Evolutionary conservation across 2,888 invertebrate genomes (phyloP), one percentile per base, ranked within the genome.

Genomic region (Epinotia brunnichana): DNA sequence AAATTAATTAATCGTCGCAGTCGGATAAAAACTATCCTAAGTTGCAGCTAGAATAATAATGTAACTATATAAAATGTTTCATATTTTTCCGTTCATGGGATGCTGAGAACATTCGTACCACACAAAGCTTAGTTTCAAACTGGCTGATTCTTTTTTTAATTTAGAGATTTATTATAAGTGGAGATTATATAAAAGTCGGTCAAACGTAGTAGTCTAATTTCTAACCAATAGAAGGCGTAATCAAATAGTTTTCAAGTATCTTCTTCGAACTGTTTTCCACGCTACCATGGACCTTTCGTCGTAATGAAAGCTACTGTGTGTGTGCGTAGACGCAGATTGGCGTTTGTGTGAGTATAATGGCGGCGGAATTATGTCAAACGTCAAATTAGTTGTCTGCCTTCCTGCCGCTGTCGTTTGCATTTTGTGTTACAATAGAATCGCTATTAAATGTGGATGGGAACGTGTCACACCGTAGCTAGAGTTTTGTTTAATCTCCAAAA

Each of bases 321-420:
- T 15, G 10, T n/a, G 56, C 57, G 56, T 68, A 29, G 17, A 54
- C 29, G 67, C 70, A 81, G 83, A 9, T 35, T 35, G 35, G 80
- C 82, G 83, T 82, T 83, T 82, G 85, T 83, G 79, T 82, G 76
- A 81, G 79, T 74, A 85, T 84, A 89, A 89, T 88, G 83, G 86
- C 80, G 79, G 81, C 76, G 79, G 86, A 87, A 88, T 89, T 86
- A 90, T 89, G 89, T 90, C 90, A 90, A 90, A 90, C 84, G 91
- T 90, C 91, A 91, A 90, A 90, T 91, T 90, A 90, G 87, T 88
- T 82, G 87, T 82, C 85, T 83, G 83, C 83, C 84, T 89, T 90
- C 88, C 90, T 87, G 89, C 87, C 88, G 84, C 87, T 87, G 89
- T 88, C 88, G 85, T 88, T 89, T 86, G 88, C 87, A 84, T 88